Evolutionary conservation across 2,888 invertebrate genomes (phyloP).

Genomic region (Chirona hameri): DNA sequence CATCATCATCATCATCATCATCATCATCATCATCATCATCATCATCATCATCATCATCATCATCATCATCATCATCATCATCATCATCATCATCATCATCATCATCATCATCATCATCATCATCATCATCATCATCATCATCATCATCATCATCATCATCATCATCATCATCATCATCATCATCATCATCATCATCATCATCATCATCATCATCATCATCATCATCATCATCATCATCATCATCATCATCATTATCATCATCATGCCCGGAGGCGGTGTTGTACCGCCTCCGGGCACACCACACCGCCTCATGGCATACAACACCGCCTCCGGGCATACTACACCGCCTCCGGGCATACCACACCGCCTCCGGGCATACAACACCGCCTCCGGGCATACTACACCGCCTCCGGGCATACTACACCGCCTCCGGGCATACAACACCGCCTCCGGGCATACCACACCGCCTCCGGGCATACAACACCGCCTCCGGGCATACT

Average conservation of each 20-base stretch:
- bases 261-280: background rate
- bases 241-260: background rate
- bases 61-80: background rate
- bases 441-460: too few relatives aligned
- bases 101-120: constrained; percentile 22
- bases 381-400: too few relatives aligned
- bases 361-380: too few relatives aligned
- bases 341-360: too few relatives aligned
- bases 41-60: background rate
- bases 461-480: too few relatives aligned
- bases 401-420: too few relatives aligned
- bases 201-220: background rate
- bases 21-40: background rate
- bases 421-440: too few relatives aligned
- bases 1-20: background rate
- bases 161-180: background rate
- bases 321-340: too few relatives aligned
- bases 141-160: constrained; percentile 11
- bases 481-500: too few relatives aligned
- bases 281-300: background rate
- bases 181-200: background rate
- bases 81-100: constrained; percentile 6
- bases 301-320: too few relatives aligned
- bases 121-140: constrained; percentile 22
- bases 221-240: background rate